Evolutionary conservation across 2,113 vertebrate genomes (phyloP), one percentile per base, ranked within the genome.

Genomic region (Melospiza melodia): DNA sequence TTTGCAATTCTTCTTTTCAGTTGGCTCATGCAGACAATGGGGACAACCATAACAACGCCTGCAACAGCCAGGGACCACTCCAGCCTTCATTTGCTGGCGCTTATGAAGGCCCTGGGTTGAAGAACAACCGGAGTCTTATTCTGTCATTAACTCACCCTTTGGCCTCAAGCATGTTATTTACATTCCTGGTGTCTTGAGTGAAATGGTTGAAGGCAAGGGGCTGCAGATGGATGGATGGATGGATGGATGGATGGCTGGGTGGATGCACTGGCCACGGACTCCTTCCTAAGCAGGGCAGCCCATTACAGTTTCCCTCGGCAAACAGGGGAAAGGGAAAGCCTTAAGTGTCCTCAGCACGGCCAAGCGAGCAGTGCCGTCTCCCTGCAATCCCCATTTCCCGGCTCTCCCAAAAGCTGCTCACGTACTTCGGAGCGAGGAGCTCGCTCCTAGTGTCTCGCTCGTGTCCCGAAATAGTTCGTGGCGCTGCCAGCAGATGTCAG

Each of bases 401-500:
- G 9, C 37, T 59, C 39, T 58, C 27, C 65, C 66, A 19, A 14
- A 76, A 81, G 51, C 55, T 54, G 37, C 25, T 78, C 8, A 22
- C 10, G 0, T 0, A 7, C 41, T 65, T 37, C 0, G 0, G 75
- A 48, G 62, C 6, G 12, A 73, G 55, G 20, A 58, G 12, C 11
- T 37, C 10, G 23, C 57, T 83, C 51, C 2, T 1, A 31, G 30
- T 0, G 3, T 7, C 3, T 24, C 0, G 2, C 41, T 49, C 25
- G 22, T 4, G 65, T 71, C 35, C 51, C 8, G 28, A 31, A 82
- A 54, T 86, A 94, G 91, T 98, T 96, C 94, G 62, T 65, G 21
- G 33, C 33, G 28, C 62, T 89, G 93, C 98, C 98, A 94, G 98
- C 92, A 98, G 98, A 98, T 98, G 98, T 98, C 98, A 97, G 96